phyloP scores from a whole-genome alignment of 1,140 invertebrate genomes.

The Papilio helenus region DNA sequence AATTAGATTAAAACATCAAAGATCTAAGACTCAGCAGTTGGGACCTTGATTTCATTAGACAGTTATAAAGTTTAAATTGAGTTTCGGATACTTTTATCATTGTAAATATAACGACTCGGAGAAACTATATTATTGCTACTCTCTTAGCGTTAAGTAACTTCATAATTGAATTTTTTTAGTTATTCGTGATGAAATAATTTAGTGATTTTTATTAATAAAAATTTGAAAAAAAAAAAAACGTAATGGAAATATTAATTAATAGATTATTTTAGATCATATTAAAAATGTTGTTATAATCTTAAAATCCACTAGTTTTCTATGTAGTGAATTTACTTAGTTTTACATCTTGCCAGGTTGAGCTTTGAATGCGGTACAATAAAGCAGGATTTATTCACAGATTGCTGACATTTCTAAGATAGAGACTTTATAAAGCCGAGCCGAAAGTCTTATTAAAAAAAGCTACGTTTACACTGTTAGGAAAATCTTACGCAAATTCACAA shows the following conservation, averaged over 20 bases:
- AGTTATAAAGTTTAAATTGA: conserved; percentile 46
- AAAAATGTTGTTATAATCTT: conserved; percentile 73
- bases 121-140: conserved; percentile 6
- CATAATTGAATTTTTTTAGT: neutral
- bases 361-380: conserved; percentile 78
- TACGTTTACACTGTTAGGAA: conserved; percentile 62
- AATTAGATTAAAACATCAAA: conserved; percentile 74
- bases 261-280: conserved; percentile 52
- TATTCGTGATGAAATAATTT: too few species aligned
- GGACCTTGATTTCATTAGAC: conserved; percentile 66
- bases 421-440: conserved; percentile 64
- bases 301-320: conserved; percentile 62
- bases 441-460: conserved; percentile 79
- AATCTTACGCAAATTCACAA: conserved; percentile 49
- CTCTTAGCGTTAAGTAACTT: neutral
- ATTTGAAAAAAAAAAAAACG: neutral
- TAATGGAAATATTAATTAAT: conserved; percentile 45
- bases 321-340: conserved; percentile 77
- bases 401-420: conserved; percentile 78
- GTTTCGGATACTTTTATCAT: conserved; percentile 27
- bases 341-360: conserved; percentile 73
- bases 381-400: conserved; percentile 78
- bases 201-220: too few species aligned
- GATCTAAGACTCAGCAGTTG: conserved; percentile 59
- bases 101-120: neutral